Evolutionary conservation across 2,113 vertebrate species (phyloP).

Genomic region (Pituophis catenifer): DNA sequence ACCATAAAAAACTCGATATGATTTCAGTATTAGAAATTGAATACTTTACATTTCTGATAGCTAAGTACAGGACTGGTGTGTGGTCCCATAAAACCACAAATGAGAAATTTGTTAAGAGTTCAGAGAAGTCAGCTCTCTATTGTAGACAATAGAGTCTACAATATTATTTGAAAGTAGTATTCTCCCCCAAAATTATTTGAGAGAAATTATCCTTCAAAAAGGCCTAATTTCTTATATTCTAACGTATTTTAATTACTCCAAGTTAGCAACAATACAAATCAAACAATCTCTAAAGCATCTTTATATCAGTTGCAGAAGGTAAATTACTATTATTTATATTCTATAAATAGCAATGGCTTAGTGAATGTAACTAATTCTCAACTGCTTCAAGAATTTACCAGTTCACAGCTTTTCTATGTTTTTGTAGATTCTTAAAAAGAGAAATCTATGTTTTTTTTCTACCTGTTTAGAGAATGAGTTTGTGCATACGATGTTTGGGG

Average conservation of each 20-base stretch:
- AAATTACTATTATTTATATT: not conserved
- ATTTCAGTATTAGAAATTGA: not conserved
- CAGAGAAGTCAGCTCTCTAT: not conserved
- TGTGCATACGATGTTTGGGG: not conserved
- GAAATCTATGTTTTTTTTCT: not conserved
- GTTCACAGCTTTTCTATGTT: not conserved
- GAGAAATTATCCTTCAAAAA: not conserved
- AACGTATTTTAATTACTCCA: not conserved
- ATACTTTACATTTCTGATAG: not conserved
- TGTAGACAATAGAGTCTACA: not conserved
- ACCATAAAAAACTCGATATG: not conserved
- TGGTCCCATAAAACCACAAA: not conserved
- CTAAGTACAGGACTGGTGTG: not conserved
- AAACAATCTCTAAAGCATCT: not conserved
- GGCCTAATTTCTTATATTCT: not conserved
- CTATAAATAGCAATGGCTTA: not conserved
- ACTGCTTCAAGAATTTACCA: not conserved
- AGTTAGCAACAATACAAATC: not conserved
- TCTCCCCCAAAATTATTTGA: not conserved
- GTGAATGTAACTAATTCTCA: not conserved
- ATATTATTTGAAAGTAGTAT: not conserved
- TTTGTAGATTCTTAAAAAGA: not conserved
- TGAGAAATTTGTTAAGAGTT: not conserved
- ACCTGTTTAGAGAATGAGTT: not conserved
- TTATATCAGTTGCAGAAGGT: not conserved